Conservation (phyloP, 2,113 vertebrate genomes). For the Oreochromis spilurus region DNA sequence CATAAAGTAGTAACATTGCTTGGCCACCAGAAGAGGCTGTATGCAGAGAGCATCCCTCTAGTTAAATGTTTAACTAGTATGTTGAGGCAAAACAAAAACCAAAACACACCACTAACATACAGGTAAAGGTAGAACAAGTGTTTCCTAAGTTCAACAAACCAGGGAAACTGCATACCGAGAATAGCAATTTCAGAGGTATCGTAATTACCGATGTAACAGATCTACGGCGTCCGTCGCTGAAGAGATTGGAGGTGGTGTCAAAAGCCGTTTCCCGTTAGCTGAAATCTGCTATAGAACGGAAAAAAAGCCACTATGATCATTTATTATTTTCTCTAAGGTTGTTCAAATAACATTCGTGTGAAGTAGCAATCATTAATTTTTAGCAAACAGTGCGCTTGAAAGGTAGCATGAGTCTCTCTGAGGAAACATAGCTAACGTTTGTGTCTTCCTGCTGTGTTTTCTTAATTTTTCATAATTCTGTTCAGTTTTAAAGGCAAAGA, state of each 20-base stretch:
- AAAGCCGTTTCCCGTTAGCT: not conserved
- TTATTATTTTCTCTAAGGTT: not conserved
- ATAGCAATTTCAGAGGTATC: not conserved
- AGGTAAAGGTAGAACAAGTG: not conserved
- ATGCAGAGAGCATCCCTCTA: not conserved
- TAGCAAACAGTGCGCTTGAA: not conserved
- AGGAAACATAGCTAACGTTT: not conserved
- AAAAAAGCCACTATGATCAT: no score
- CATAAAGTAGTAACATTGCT: not conserved
- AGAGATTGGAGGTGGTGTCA: not conserved
- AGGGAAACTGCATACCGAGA: not conserved
- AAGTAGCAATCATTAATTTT: not conserved
- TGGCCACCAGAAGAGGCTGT: not conserved
- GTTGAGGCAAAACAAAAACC: not conserved
- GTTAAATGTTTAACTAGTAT: not conserved
- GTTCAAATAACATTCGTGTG: not conserved
- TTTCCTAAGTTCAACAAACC: not conserved
- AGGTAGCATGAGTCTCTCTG: not conserved
- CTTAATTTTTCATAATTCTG: no score
- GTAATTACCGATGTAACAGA: not conserved
- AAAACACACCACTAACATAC: not conserved
- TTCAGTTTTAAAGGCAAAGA: no score
- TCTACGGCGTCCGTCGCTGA: not conserved
- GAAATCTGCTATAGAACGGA: not conserved
- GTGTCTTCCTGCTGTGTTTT: no score